A percentile compares a stretch with the other conserved stretches of the same genome.
These are phyloP conservation scores for Acrobasis consociella DNA, from an alignment of 2,888 invertebrate genomes.

Conservation along the genomic window DNA sequence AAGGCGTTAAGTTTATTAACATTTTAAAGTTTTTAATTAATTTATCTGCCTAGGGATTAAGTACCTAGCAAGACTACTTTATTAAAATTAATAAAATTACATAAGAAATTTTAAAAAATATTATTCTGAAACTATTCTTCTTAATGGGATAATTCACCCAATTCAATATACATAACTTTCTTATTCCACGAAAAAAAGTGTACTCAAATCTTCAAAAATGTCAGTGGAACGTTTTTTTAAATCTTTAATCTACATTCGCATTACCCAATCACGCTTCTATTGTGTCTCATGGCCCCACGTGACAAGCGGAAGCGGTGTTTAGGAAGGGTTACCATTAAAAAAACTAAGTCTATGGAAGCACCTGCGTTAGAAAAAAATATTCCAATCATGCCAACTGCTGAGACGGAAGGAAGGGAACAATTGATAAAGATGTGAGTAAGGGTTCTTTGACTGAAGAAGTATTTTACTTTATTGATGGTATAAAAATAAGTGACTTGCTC, in stretches of 20 bases:
- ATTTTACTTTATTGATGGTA: background rate
- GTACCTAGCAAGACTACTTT: too few relatives aligned
- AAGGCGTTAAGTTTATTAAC: too few relatives aligned
- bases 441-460: background rate
- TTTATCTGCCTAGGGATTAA: too few relatives aligned
- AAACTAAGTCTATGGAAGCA: slow-evolving; percentile 29
- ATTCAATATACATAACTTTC: background rate
- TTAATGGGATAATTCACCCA: too few relatives aligned
- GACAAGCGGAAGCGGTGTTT: slow-evolving; percentile 61
- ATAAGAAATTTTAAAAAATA: too few relatives aligned
- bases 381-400: slow-evolving; percentile 38
- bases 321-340: slow-evolving; percentile 56
- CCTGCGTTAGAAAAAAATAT: slow-evolving; percentile 58
- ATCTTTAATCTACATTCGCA: slow-evolving; percentile 43
- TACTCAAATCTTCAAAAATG: slow-evolving; percentile 3
- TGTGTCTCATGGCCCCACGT: slow-evolving; percentile 40
- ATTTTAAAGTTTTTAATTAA: too few relatives aligned
- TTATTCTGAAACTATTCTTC: too few relatives aligned
- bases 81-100: too few relatives aligned
- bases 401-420: slow-evolving; percentile 49
- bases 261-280: slow-evolving; percentile 51
- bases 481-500: too few relatives aligned
- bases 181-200: background rate
- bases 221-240: slow-evolving; percentile 23
- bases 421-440: slow-evolving; percentile 28